phyloP scores from a whole-genome alignment of 1,140 invertebrate species.

The Teleogryllus occipitalis region DNA sequence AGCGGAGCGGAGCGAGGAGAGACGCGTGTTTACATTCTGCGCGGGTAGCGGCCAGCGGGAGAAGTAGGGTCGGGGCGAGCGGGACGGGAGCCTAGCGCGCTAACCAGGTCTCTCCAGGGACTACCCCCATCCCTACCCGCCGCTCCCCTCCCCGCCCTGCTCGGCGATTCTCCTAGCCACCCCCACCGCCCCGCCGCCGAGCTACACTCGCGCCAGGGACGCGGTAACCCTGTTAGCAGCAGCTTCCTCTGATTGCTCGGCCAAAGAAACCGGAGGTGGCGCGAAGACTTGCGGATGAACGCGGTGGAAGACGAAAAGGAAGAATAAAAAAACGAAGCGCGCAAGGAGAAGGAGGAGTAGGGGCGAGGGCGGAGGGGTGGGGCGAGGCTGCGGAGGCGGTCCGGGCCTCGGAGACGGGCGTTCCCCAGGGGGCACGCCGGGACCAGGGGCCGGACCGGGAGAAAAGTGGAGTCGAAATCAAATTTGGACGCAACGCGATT shows the following conservation, averaged over 20 bases:
- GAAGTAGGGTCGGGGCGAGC: not conserved
- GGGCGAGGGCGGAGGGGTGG: not conserved
- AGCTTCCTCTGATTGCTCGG: slow-evolving; percentile 8
- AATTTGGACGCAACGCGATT: not conserved
- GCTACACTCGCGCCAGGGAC: not conserved
- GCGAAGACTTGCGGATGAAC: not conserved
- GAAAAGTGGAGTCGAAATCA: not conserved
- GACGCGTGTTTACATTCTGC: not conserved
- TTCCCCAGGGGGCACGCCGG: not conserved
- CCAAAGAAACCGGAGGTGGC: not conserved
- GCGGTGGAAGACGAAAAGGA: not conserved
- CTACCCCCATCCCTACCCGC: not conserved
- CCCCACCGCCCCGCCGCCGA: too few species aligned
- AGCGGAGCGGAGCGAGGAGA: not conserved
- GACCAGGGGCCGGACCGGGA: not conserved
- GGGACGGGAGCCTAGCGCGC: too few species aligned
- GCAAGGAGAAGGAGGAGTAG: not conserved
- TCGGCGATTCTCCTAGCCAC: not conserved
- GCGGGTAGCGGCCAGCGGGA: not conserved
- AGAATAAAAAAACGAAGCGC: not conserved
- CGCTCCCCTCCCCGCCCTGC: not conserved
- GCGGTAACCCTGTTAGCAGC: slow-evolving; percentile 4
- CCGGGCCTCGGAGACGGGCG: not conserved
- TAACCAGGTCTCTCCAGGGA: not conserved
- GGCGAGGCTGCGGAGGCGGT: not conserved